Conservation (phyloP, 1,140 invertebrate genomes). For the Copidosoma floridanum region DNA sequence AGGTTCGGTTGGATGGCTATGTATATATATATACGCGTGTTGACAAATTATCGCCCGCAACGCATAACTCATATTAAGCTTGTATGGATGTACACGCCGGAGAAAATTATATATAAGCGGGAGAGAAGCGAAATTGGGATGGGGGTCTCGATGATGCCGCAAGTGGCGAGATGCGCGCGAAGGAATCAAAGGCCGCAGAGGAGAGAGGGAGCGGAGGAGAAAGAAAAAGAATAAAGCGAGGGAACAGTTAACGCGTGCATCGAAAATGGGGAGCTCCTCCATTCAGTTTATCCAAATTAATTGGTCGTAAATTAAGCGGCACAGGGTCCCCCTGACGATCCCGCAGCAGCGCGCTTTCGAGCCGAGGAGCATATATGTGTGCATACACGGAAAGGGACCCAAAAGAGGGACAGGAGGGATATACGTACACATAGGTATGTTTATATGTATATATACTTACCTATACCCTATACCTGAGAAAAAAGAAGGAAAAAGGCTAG, state of each 20-base stretch:
- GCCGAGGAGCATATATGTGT: too few relatives aligned
- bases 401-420: slow-evolving; percentile 2
- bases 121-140: too few relatives aligned
- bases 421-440: too few relatives aligned
- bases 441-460: too few relatives aligned
- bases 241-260: slow-evolving; percentile 51
- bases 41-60: not conserved
- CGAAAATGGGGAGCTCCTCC: slow-evolving; percentile 49
- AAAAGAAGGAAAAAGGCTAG: slow-evolving; percentile 24
- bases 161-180: too few relatives aligned
- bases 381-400: not conserved
- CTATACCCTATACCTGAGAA: slow-evolving; percentile 28
- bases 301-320: slow-evolving; percentile 58
- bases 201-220: slow-evolving; percentile 20
- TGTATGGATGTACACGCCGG: not conserved
- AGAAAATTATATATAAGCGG: too few relatives aligned
- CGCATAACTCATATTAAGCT: not conserved
- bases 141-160: too few relatives aligned
- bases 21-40: too few relatives aligned
- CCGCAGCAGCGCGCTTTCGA: slow-evolving; percentile 16
- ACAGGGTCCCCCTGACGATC: slow-evolving; percentile 19
- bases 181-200: too few relatives aligned
- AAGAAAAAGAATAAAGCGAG: slow-evolving; percentile 41
- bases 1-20: too few relatives aligned
- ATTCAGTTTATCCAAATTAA: slow-evolving; percentile 59